phyloP scores from a whole-genome alignment of 1,140 invertebrate species.

The Reticulitermes speratus region DNA sequence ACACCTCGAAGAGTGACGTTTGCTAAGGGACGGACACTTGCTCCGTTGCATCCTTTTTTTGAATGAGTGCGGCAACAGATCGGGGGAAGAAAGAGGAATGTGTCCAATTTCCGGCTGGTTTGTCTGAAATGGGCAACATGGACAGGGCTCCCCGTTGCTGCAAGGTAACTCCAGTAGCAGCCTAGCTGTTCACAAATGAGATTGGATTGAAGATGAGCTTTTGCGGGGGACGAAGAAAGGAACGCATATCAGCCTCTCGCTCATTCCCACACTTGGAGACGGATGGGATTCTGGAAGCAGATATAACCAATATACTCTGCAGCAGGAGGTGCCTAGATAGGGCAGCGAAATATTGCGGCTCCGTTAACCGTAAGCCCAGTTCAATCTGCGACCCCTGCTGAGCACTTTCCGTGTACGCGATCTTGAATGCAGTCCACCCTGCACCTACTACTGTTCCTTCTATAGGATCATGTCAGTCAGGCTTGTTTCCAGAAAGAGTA shows the following conservation, averaged over 20 bases:
- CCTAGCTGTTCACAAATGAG: neutral
- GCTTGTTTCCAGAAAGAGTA: neutral
- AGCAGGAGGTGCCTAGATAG: neutral
- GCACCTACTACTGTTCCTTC: neutral
- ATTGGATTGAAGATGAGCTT: slow-evolving; percentile 1
- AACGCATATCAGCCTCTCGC: too few species aligned
- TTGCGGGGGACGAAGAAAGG: too few species aligned
- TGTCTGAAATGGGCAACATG: slow-evolving; percentile 11
- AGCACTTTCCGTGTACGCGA: neutral
- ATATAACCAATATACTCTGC: neutral
- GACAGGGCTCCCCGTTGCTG: neutral
- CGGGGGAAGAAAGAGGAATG: neutral
- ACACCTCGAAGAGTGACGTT: neutral
- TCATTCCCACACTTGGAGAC: neutral
- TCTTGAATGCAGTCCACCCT: neutral
- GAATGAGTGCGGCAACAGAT: neutral
- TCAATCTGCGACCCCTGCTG: neutral
- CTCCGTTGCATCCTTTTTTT: neutral
- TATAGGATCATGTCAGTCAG: neutral
- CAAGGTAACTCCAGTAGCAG: neutral
- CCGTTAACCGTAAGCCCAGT: neutral
- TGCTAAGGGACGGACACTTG: neutral
- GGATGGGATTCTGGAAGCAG: neutral
- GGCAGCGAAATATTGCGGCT: neutral
- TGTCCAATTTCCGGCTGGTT: slow-evolving; percentile 9